Percentiles rank a stretch among this genome's conserved stretches.
phyloP scores from a whole-genome alignment of 2,888 invertebrate species.

The Drosophila merina region DNA sequence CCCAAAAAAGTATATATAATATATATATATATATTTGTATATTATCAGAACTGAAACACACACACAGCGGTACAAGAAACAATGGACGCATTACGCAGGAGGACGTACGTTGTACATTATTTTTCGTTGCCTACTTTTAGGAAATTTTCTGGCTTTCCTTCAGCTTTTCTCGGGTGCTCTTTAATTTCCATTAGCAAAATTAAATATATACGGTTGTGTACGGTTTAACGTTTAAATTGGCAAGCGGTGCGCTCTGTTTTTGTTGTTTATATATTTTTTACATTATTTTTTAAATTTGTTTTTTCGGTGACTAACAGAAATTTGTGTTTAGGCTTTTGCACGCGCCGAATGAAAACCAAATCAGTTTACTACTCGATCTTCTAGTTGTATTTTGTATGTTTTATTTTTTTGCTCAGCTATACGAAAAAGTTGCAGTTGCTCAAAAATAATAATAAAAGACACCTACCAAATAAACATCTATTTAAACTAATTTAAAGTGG shows the following conservation, averaged over 20 bases:
- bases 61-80: slow-evolving; percentile 39
- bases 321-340: slow-evolving; percentile 53
- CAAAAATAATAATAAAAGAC: slow-evolving; percentile 23
- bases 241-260: slow-evolving; percentile 53
- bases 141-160: slow-evolving; percentile 3
- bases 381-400: slow-evolving; percentile 4
- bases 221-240: slow-evolving; percentile 39
- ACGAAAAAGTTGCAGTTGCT: slow-evolving; percentile 30
- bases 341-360: slow-evolving; percentile 84
- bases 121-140: slow-evolving; percentile 39
- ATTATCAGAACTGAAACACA: slow-evolving; percentile 47
- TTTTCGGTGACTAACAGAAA: background rate
- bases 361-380: slow-evolving; percentile 73
- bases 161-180: slow-evolving; percentile 33
- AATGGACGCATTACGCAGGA: slow-evolving; percentile 14
- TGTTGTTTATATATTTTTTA: slow-evolving; percentile 16
- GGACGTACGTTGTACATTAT: slow-evolving; percentile 18
- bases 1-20: slow-evolving; percentile 35
- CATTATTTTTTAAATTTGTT: slow-evolving; percentile 27
- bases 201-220: slow-evolving; percentile 52
- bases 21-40: slow-evolving; percentile 4
- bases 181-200: slow-evolving; percentile 70
- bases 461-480: slow-evolving; percentile 36
- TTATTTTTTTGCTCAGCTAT: slow-evolving; percentile 36
- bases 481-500: slow-evolving; percentile 27